phyloP scores from a whole-genome alignment of 2,797 vertebrate species.

The Myioborus melanocephalus region DNA sequence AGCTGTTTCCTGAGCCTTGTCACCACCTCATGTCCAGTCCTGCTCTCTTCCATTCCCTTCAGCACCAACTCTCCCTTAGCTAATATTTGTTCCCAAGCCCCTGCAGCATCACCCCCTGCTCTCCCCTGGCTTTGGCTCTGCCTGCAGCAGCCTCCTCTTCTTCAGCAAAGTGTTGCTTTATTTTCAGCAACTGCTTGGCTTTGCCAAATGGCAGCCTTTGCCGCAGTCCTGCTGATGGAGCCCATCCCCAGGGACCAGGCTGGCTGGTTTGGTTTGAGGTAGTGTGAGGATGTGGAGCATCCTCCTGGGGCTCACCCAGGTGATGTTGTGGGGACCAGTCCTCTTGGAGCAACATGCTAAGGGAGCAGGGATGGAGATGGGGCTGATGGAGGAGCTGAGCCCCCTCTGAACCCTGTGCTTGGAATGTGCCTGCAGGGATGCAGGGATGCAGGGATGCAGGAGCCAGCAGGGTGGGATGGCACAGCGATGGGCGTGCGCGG shows the following conservation, averaged over 20 bases:
- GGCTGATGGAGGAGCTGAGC: neutral
- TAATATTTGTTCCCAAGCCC: neutral
- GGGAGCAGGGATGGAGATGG: neutral
- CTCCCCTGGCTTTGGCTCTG: neutral
- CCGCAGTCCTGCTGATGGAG: neutral
- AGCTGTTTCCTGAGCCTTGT: neutral
- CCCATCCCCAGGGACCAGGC: neutral
- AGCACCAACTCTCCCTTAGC: neutral
- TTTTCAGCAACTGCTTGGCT: neutral
- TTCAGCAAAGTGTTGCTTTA: neutral
- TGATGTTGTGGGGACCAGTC: accelerated
- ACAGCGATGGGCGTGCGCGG: accelerated
- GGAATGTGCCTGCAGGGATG: neutral
- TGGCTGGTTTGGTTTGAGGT: conserved; percentile 9
- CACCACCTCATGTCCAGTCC: neutral
- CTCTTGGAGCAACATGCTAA: neutral
- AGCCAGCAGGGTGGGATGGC: accelerated
- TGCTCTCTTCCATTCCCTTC: neutral
- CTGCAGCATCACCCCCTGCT: neutral
- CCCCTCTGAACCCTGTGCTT: neutral
- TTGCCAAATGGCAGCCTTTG: neutral
- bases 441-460: neutral
- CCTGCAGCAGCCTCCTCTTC: conserved; percentile 8
- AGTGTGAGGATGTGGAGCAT: neutral
- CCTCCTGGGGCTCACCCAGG: neutral